Base-by-base conservation (phyloP, 35 echinoderm and acorn worm species). In the Ophiothrix spiculata region DNA sequence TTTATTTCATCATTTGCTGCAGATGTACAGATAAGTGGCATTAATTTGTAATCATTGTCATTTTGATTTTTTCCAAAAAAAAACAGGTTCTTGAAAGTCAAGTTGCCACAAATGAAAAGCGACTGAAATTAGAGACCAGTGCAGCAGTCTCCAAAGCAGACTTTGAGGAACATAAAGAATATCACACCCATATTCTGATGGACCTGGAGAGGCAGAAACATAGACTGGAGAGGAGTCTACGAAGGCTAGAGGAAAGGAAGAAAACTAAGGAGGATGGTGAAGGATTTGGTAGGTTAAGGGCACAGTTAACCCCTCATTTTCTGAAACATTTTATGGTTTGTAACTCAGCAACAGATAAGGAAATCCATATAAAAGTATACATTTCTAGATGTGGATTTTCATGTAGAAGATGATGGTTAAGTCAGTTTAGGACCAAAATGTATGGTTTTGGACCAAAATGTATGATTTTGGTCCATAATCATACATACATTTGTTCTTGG, bases 131-230 rank as follows among this genome's bases (percentile, higher is more conserved):
- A 78, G 92, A 93, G 56, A 41, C 83, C 21, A 63, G 39, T 33
- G 76, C 82, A 15, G 77, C 29, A 23, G 0, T 78, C 23, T 75
- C 76, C 33, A 76, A 88, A 15, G 42, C 38, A 23, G 84, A 39
- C 0, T 79, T 92, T 35, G 78, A 86, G 77, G 35, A 81, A 4
- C 77, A 74, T 6, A 81, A 69, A 45, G 36, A 54, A 13, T 39
- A 85, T 39, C 92, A 93, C 17, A 74, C 83, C 3, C 74, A 54
- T 21, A 85, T 93, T 76, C 75, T 93, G 45, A 37, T 40, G 76
- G 92, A 93, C 76, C 87, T 93, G 39, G 87, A 89, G 39, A 84
- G 80, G 33, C 87, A 93, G 77, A 89, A 89, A 40, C 56, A 56
- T 15, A 74, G 77, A 37, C 42, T 85, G 49, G 82, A 85, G 63